A percentile compares a stretch with the other conserved stretches of the same genome.
Evolutionary conservation across 2,888 invertebrate genomes (phyloP).

Genomic region (Ischnus inquisitorius): DNA sequence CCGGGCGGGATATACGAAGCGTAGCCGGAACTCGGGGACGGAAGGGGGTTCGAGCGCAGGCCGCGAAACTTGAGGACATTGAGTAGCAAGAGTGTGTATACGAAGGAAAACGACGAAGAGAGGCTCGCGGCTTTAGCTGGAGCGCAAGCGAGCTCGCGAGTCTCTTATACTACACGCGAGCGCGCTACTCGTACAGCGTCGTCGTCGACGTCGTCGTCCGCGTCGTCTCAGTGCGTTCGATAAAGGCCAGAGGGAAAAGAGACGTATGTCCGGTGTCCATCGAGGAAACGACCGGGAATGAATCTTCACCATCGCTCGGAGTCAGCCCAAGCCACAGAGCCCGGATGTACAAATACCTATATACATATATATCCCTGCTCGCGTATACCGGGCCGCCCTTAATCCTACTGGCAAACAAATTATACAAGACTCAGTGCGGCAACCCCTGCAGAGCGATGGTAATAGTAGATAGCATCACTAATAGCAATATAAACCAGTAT

Average conservation of each 20-base stretch:
- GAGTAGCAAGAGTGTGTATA: background rate
- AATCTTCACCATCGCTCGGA: conserved; percentile 59
- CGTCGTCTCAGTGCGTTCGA: conserved; percentile 45
- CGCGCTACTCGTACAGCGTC: background rate
- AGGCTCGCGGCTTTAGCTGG: background rate
- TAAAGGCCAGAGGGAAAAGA: conserved; percentile 50
- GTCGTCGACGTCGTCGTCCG: conserved; percentile 34
- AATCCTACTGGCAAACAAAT: conserved; percentile 67
- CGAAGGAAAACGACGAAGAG: conserved; percentile 27
- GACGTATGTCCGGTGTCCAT: conserved; percentile 66
- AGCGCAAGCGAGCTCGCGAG: background rate
- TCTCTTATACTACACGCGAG: conserved; percentile 8
- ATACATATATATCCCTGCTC: background rate
- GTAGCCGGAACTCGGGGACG: conserved; percentile 23
- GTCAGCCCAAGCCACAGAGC: conserved; percentile 26
- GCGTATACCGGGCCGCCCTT: conserved; percentile 48
- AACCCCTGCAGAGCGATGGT: conserved; percentile 20
- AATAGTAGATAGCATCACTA: conserved; percentile 26
- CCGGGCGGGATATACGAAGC: conserved; percentile 9
- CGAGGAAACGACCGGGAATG: conserved; percentile 65
- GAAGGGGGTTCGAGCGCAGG: background rate
- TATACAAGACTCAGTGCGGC: conserved; percentile 56
- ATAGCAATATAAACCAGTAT: conserved; percentile 41
- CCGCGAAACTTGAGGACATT: conserved; percentile 18
- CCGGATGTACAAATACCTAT: conserved; percentile 11